Percentiles rank a stretch among this genome's conserved stretches.
These are phyloP conservation scores for Musca vetustissima DNA, from an alignment of 1,140 invertebrate genomes.

Conservation along the genomic window DNA sequence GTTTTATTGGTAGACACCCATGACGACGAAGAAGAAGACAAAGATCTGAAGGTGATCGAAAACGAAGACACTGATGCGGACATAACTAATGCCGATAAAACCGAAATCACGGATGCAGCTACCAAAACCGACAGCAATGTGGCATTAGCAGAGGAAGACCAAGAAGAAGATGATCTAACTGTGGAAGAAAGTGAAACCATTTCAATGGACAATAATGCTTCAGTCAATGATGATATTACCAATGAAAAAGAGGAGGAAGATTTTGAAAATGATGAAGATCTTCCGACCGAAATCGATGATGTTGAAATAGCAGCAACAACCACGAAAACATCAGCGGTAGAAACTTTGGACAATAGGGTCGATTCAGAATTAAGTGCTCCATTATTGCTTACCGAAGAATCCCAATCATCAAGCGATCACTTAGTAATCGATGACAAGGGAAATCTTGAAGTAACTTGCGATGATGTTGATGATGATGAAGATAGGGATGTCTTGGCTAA, in stretches of 20 bases:
- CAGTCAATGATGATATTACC: constrained; percentile 26
- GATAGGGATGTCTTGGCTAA: constrained; percentile 24
- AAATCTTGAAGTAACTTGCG: not conserved
- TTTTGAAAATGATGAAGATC: constrained; percentile 15
- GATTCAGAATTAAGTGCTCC: not conserved
- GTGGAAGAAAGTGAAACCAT: constrained; percentile 27
- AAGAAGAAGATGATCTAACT: constrained; percentile 26
- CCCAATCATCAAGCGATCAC: not conserved
- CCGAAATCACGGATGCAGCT: not conserved
- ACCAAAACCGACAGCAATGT: not conserved
- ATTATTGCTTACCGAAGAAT: too few species aligned
- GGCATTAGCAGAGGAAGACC: not conserved
- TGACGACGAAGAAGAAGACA: not conserved
- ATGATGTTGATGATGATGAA: constrained; percentile 7
- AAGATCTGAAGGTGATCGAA: constrained; percentile 9
- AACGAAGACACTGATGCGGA: not conserved
- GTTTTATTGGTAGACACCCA: not conserved
- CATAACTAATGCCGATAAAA: not conserved
- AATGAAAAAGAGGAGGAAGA: constrained; percentile 19
- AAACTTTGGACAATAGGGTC: not conserved
- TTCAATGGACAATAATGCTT: constrained; percentile 33
- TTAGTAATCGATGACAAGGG: not conserved
- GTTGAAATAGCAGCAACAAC: not conserved
- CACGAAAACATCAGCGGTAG: not conserved
- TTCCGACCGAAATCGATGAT: constrained; percentile 1